A percentile compares a stretch with the other conserved stretches of the same genome.
Conservation (phyloP, 2,113 vertebrate genomes). For the Arvicanthis niloticus region DNA sequence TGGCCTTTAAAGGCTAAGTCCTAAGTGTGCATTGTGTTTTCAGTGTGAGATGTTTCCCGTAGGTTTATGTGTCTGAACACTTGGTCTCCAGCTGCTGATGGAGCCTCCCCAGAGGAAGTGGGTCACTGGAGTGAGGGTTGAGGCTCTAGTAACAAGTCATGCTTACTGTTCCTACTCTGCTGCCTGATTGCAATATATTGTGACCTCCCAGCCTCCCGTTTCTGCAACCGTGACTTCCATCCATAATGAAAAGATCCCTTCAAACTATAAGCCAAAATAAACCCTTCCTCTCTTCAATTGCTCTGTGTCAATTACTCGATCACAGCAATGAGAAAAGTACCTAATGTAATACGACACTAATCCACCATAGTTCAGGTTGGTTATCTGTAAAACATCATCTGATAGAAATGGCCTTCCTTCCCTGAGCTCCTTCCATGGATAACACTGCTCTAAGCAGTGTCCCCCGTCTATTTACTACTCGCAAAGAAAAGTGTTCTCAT, state of each 20-base stretch:
- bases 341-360: neutral
- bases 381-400: neutral
- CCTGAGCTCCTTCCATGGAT: neutral
- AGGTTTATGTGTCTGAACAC: neutral
- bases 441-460: neutral
- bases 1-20: neutral
- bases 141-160: neutral
- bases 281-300: neutral
- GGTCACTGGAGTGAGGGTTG: neutral
- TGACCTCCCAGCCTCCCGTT: neutral
- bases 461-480: neutral
- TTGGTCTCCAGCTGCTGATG: neutral
- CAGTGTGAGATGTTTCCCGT: neutral
- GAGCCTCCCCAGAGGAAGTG: neutral
- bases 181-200: neutral
- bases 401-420: neutral
- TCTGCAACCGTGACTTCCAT: neutral
- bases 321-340: neutral
- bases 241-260: neutral
- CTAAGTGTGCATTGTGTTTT: neutral
- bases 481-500: neutral
- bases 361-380: neutral
- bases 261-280: neutral
- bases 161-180: neutral
- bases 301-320: neutral